Conservation (phyloP, 2,113 vertebrate genomes). For the Chauna torquata region DNA sequence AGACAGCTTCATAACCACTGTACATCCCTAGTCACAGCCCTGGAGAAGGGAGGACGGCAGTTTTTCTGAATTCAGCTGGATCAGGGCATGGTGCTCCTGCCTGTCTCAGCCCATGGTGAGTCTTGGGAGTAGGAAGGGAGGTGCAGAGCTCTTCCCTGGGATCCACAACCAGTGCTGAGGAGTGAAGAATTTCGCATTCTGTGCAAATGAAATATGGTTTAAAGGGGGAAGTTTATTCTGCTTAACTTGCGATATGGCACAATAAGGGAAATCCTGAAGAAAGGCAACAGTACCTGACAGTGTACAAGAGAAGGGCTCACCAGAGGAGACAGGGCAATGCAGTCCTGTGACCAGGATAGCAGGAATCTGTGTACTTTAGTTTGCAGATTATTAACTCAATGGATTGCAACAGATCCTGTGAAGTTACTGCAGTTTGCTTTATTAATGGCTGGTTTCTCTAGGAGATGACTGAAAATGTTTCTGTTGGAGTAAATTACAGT, state of each 20-base stretch:
- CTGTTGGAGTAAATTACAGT: not conserved
- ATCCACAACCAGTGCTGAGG: not conserved
- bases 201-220: not conserved
- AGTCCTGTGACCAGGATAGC: not conserved
- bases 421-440: not conserved
- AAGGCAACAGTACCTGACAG: not conserved
- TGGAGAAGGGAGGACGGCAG: not conserved
- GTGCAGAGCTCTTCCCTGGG: not conserved
- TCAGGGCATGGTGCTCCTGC: not conserved
- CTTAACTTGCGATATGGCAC: accelerated
- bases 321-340: not conserved
- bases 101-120: accelerated
- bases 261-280: not conserved
- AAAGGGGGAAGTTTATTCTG: not conserved
- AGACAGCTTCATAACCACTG: not conserved
- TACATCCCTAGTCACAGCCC: not conserved
- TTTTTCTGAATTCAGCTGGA: not conserved
- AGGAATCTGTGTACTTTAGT: not conserved
- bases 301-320: not conserved
- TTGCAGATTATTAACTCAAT: not conserved
- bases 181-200: not conserved
- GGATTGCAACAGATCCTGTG: not conserved
- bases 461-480: not conserved
- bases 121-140: not conserved
- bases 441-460: not conserved